Evolutionary conservation across 1,140 invertebrate species (phyloP).

Genomic region (Globodera rostochiensis): DNA sequence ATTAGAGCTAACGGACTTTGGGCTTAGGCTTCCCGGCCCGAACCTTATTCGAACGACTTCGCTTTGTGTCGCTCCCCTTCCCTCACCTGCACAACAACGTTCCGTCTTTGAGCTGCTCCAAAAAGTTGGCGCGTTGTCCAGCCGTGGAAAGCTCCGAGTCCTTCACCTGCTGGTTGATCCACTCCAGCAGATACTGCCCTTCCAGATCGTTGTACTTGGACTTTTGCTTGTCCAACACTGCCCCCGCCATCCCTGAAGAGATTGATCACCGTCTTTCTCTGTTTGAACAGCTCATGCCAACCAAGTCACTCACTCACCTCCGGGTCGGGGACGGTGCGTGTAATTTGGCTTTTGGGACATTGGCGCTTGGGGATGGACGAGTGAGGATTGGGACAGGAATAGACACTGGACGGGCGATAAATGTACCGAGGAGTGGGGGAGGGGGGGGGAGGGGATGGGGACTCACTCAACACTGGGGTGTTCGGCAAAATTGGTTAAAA

Average conservation of each 20-base stretch:
- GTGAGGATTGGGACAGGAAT: background rate
- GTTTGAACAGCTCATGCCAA: background rate
- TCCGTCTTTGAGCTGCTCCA: slow-evolving; percentile 68
- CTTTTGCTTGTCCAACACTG: slow-evolving; percentile 56
- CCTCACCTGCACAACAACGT: slow-evolving; percentile 58
- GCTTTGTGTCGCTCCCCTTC: background rate
- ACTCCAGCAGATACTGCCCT: slow-evolving; percentile 83
- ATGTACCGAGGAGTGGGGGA: background rate
- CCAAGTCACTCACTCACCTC: background rate
- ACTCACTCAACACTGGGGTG: no score
- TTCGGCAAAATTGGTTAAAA: no score
- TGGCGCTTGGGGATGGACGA: background rate
- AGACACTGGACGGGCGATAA: background rate
- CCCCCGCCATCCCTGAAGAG: slow-evolving; percentile 46
- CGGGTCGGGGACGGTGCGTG: slow-evolving; percentile 7
- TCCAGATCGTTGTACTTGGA: slow-evolving; percentile 88
- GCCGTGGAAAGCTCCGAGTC: slow-evolving; percentile 77
- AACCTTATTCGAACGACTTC: background rate
- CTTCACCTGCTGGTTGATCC: slow-evolving; percentile 80
- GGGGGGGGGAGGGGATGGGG: no score
- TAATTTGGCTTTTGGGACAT: background rate
- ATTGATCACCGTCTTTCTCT: background rate
- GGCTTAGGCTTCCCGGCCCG: no score
- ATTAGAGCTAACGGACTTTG: no score
- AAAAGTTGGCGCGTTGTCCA: slow-evolving; percentile 81